Evolutionary conservation across 2,113 vertebrate species (phyloP).

Genomic region (Cariama cristata): DNA sequence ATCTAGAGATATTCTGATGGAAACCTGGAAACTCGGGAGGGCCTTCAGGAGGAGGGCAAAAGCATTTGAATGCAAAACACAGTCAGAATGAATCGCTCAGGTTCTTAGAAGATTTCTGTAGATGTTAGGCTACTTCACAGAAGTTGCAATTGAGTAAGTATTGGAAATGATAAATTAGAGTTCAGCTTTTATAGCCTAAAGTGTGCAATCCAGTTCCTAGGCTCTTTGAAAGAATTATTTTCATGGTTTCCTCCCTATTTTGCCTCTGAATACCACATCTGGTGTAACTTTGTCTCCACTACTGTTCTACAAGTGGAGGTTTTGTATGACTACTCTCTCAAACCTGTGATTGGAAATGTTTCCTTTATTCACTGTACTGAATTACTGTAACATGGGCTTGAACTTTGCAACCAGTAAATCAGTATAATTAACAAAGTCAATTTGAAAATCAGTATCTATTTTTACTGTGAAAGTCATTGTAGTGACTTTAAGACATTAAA

Average conservation of each 20-base stretch:
- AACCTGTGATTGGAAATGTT: neutral
- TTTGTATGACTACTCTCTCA: neutral
- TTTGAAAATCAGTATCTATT: neutral
- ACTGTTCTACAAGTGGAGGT: neutral
- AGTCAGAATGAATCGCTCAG: neutral
- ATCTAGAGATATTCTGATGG: neutral
- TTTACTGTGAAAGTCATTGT: neutral
- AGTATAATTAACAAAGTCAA: neutral
- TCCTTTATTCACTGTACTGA: neutral
- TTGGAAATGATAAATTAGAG: neutral
- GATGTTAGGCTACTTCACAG: neutral
- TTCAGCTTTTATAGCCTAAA: neutral
- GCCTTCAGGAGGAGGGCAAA: neutral
- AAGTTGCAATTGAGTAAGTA: neutral
- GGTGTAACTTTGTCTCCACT: neutral
- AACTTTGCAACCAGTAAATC: neutral
- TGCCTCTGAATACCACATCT: neutral
- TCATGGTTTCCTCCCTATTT: neutral
- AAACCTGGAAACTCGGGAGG: neutral
- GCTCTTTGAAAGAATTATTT: neutral
- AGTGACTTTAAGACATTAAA: neutral
- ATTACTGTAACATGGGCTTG: neutral
- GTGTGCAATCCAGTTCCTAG: neutral
- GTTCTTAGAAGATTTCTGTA: neutral
- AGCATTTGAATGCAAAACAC: neutral